These are phyloP conservation scores for Siderastrea radians DNA, from an alignment of 92 coral and sea anemone species.

Conservation along the genomic window DNA sequence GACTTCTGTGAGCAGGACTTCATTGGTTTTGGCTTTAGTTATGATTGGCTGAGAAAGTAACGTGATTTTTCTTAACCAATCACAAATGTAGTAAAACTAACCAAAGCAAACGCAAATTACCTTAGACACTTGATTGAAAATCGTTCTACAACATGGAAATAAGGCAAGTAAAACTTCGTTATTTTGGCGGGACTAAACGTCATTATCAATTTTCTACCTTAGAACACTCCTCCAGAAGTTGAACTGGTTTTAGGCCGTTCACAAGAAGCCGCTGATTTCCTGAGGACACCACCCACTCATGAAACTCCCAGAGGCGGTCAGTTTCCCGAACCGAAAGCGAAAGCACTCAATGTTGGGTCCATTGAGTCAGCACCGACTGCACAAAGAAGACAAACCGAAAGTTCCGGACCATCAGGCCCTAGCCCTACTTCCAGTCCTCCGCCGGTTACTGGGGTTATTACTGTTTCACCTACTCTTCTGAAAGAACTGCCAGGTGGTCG, in stretches of 20 bases:
- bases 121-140: no score
- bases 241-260: constrained; percentile 93
- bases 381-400: constrained; percentile 37
- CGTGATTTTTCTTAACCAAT: no score
- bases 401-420: constrained; percentile 33
- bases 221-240: constrained; percentile 92
- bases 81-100: no score
- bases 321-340: constrained; percentile 68
- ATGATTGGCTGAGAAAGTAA: no score
- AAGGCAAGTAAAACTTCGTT: no score
- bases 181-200: background rate
- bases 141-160: no score
- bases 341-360: constrained; percentile 72
- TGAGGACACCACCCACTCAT: constrained; percentile 64
- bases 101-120: no score
- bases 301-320: constrained; percentile 45
- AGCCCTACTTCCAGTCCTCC: constrained; percentile 78
- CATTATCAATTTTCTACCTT: background rate
- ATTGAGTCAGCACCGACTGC: constrained; percentile 59
- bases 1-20: no score
- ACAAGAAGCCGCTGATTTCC: constrained; percentile 89
- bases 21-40: no score
- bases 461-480: constrained; percentile 84
- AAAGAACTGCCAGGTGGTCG: constrained; percentile 91
- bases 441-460: constrained; percentile 66